Evolutionary conservation across 2,888 invertebrate genomes (phyloP), one percentile per base, ranked within the genome.

Genomic region (Uropetala carovei): DNA sequence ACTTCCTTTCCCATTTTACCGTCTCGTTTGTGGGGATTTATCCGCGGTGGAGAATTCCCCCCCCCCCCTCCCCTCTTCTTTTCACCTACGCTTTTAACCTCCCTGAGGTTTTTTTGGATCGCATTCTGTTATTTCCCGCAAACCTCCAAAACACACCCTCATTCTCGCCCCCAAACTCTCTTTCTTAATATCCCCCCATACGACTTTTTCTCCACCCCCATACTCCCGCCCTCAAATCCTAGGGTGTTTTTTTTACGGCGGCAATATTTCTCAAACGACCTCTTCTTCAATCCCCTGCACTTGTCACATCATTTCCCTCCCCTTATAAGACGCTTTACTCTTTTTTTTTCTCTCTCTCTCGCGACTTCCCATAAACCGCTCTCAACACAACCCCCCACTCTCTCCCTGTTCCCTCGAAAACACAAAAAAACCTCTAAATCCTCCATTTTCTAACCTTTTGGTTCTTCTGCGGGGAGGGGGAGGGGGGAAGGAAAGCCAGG

Each of bases 251-350:
- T 86, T 86, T 16, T 7, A 27, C 27, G 11, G 59, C 18, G 60
- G 86, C 86, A 30, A 86, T 86, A 64, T 60, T 60, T 86, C 86
- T 30, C 30, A 59, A 58, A 86, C 59, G 86, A 86, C 86, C 59
- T 60, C 86, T 86, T 86, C 86, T 27, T 86, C 86, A 64, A 60
- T 86, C 86, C 86, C 30, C 86, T 86, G 86, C 86, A 30, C 86
- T 86, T 86, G 86, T 86, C 86, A 86, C 86, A 60, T 86, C 86
- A 86, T 60, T 64, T 89, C 22, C 89, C 64, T 16, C 43, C 60
- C 60, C 27, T 64, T 27, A 30, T 43, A 30, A 16, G 14, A 16
- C 83, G 83, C 83, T 57, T 43, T 9, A 10, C 16, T 57, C 83
- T 43, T 57, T n/a, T 83, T 43, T 30, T 2, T 10, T 83, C 57